Base-by-base conservation (phyloP, 2,797 vertebrate genomes). In the Ispidina picta region DNA sequence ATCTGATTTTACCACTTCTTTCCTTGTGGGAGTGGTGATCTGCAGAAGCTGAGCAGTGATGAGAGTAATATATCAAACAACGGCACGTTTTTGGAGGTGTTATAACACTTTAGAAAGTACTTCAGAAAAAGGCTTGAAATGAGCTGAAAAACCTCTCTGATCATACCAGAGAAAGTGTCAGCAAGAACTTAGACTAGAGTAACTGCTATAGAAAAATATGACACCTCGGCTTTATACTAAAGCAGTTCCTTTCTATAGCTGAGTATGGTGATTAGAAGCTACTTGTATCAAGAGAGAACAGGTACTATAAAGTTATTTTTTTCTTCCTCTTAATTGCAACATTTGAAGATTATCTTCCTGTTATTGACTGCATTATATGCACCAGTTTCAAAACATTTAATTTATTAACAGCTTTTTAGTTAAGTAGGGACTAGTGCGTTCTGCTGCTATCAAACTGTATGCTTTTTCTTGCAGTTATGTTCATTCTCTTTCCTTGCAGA, bases 81-180 rank as follows among this genome's bases (percentile, higher is more conserved):
- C 16, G 29, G 26, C 33, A 33, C 8, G 0, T 52, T 71, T 82
- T 29, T 0, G 0, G 10, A 6, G 20, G 13, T 9, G 66, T 44
- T 55, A 4, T 29, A 68, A 44, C 4, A 18, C 28, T 79, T 78
- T 2, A 3, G 22, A 35, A 74, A 77, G 29, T 4, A 17, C 35
- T 82, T 78, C 3, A 3, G 15, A 33, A 33, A 70, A 77, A 31
- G 37, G 20, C 44, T 83, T 90, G 43, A 86, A 77, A 65, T 20
- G 9, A 88, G 12, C 16, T 39, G 2, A 14, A 65, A 64, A 12
- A 0, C 0, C 0, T 9, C 16, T 66, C 12, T 48, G 52, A 58
- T 75, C 23, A 15, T 78, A 55, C 8, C 35, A 75, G 66, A 66
- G 59, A 62, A 75, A 77, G 31, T 26, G 15, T 62, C 16, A 33